Evolutionary conservation across 2,888 invertebrate genomes (phyloP).

Genomic region (Chydorus sphaericus): DNA sequence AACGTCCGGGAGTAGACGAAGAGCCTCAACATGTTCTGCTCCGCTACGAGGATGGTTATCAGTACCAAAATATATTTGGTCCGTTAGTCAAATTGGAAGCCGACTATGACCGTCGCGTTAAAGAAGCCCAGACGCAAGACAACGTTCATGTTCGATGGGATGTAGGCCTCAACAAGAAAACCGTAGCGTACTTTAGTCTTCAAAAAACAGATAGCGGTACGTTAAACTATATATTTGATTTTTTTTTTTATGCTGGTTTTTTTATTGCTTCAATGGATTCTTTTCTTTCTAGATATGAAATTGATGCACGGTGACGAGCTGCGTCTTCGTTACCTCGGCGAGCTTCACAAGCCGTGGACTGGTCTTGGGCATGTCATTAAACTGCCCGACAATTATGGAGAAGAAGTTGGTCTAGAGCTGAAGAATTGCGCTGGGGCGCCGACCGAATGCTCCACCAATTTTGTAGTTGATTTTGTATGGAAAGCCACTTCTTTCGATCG

Average conservation of each 20-base stretch:
- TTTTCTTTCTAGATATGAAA: slow-evolving; percentile 61
- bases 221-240: background rate
- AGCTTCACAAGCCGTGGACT: slow-evolving; percentile 88
- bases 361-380: slow-evolving; percentile 96
- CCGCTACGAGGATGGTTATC: slow-evolving; percentile 95
- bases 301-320: slow-evolving; percentile 98
- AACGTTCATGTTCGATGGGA: slow-evolving; percentile 99
- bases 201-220: slow-evolving; percentile 86
- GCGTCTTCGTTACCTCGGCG: slow-evolving; percentile 79
- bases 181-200: slow-evolving; percentile 90
- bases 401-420: slow-evolving; percentile 93
- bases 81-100: slow-evolving; percentile 94
- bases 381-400: slow-evolving; percentile 88
- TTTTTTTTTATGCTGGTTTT: slow-evolving; percentile 1
- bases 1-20: slow-evolving; percentile 94
- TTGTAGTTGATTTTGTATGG: slow-evolving; percentile 98
- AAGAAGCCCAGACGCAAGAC: slow-evolving; percentile 96
- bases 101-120: slow-evolving; percentile 91
- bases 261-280: background rate
- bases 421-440: slow-evolving; percentile 86
- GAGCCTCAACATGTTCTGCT: slow-evolving; percentile 81
- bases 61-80: slow-evolving; percentile 96
- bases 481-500: slow-evolving; percentile 95
- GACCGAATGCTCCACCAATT: slow-evolving; percentile 83
- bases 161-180: slow-evolving; percentile 93